phyloP scores from a whole-genome alignment of 2,888 invertebrate genomes.

The Drosophila setosimentum region DNA sequence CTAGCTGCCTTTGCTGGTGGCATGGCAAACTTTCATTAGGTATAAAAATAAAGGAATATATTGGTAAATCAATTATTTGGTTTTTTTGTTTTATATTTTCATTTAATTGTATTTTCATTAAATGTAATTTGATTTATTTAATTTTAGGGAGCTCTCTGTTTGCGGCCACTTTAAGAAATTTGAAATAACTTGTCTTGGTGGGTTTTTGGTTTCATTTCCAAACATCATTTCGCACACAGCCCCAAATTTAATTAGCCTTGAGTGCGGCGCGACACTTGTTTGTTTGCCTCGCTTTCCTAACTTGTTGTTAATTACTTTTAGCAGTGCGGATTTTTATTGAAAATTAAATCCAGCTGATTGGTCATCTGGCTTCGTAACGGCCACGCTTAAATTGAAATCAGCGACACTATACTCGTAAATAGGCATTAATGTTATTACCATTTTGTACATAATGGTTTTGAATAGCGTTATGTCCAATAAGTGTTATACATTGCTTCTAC shows the following conservation, averaged over 20 bases:
- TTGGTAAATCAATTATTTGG: conserved; percentile 73
- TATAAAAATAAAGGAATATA: conserved; percentile 50
- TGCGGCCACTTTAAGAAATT: conserved; percentile 14
- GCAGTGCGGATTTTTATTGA: conserved; percentile 62
- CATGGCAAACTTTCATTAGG: conserved; percentile 39
- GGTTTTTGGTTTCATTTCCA: conserved; percentile 38
- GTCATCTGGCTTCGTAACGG: conserved; percentile 24
- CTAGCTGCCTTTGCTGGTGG: neutral
- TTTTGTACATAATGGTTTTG: conserved; percentile 16
- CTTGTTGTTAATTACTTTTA: conserved; percentile 78
- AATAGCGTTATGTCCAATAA: conserved; percentile 20
- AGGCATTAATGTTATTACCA: conserved; percentile 44
- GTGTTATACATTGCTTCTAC: neutral
- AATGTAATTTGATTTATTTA: conserved; percentile 56
- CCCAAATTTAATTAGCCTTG: conserved; percentile 73
- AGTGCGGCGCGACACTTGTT: conserved; percentile 51
- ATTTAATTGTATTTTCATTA: conserved; percentile 36
- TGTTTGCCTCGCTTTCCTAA: conserved; percentile 51
- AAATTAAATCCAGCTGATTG: conserved; percentile 71
- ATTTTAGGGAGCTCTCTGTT: conserved; percentile 39
- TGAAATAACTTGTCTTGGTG: conserved; percentile 27
- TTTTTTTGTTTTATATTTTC: conserved; percentile 11
- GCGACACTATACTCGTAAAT: conserved; percentile 44
- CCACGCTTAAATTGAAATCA: conserved; percentile 62
- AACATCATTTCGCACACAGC: conserved; percentile 48